Base-by-base conservation (phyloP, 2,888 invertebrate genomes). In the Zonitis immaculata region DNA sequence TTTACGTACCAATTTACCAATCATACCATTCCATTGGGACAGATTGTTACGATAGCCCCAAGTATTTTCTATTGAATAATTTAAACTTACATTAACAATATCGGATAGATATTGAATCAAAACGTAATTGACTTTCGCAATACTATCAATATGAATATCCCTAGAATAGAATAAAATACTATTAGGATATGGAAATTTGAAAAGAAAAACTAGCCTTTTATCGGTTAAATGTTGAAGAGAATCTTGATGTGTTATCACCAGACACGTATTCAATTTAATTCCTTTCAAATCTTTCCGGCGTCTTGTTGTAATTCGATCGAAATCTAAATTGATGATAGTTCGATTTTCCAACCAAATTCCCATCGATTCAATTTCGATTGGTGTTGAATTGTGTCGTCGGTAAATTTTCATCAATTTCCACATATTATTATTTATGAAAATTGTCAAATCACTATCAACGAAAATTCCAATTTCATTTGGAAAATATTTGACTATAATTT, bases 1-100 rank as follows among this genome's bases (percentile, higher is more conserved):
- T 42, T 78, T 77, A 53, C 80, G 74, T 1, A 78, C 76, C 57
- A 86, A 71, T 64, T 81, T 79, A 0, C 85, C 85, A 53, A 84
- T 82, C 83, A 86, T 82, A 18, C 86, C 86, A 64, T 77, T 85
- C 84, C 85, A 86, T 51, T 69, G 54, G 3, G 79, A 77, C 1
- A 80, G 77, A 56, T 81, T 80, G 42, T 78, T 71, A 59, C 73
- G 69, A 62, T 85, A 85, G 1, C 86, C 86, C 85, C 86, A 86
- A 1, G 84, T 80, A 42, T 77, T 72, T 27, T 78, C 77, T 57
- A 80, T 78, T 2, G 79, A 66, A 68, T 78, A 81, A 50, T 75
- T 76, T 62, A 81, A 75, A n/a, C 72, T 77, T 6, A 80, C 82
- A 59, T 84, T 83, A 22, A 84, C 68, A 57, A 80, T 79, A 65